phyloP scores from a whole-genome alignment of 2,797 vertebrate species.

The Mormyrus proboscirostris region DNA sequence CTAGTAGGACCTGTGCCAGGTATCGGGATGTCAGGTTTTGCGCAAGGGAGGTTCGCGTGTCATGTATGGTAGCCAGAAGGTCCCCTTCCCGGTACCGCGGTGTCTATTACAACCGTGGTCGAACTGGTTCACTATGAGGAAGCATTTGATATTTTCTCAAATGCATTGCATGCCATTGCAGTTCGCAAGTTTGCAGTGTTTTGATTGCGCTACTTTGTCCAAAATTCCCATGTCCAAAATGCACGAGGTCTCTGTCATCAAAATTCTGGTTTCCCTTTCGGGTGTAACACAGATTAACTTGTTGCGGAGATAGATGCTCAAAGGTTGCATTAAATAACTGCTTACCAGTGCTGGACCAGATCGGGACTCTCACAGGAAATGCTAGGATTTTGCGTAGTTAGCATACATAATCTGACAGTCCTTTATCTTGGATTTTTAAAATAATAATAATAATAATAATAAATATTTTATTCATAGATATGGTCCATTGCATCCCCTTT shows the following conservation, averaged over 20 bases:
- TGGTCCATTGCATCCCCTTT: background rate
- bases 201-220: background rate
- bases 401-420: background rate
- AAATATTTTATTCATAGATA: background rate
- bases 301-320: background rate
- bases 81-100: background rate
- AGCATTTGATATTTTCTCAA: background rate
- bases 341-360: background rate
- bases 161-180: background rate
- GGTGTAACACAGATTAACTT: background rate
- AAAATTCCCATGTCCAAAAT: background rate
- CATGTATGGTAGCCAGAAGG: background rate
- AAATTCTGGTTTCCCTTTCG: background rate
- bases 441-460: background rate
- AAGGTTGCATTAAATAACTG: background rate
- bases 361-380: background rate
- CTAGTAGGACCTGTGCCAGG: background rate
- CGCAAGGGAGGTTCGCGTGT: background rate
- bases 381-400: background rate
- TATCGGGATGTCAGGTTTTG: constrained; percentile 66
- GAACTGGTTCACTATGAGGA: background rate
- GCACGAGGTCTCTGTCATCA: background rate
- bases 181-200: background rate
- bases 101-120: background rate
- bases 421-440: background rate